phyloP scores from a whole-genome alignment of 2,113 vertebrate genomes.

The Cyprinodon brontotheroides region DNA sequence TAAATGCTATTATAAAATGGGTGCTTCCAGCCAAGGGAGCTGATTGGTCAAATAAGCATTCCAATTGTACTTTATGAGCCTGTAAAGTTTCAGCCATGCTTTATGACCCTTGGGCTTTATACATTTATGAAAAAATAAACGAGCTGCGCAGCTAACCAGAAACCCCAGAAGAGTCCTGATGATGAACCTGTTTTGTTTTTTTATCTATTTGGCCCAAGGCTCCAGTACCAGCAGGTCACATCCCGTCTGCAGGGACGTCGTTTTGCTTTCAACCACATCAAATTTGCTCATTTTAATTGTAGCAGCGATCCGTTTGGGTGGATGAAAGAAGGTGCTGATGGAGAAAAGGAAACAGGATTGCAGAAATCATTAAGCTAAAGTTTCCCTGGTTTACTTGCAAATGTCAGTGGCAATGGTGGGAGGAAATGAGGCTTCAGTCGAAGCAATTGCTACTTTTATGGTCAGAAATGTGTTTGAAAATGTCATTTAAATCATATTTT shows the following conservation, averaged over 20 bases:
- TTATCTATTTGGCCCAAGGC: slow-evolving; percentile 30
- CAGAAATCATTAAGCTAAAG: not conserved
- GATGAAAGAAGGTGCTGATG: slow-evolving; percentile 54
- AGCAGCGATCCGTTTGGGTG: slow-evolving; percentile 39
- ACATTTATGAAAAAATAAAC: slow-evolving; percentile 64
- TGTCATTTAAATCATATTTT: not conserved
- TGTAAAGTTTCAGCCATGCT: slow-evolving; percentile 72
- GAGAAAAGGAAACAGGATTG: slow-evolving; percentile 2
- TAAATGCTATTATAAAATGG: slow-evolving; percentile 77
- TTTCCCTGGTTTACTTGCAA: not conserved
- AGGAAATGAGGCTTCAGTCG: not conserved
- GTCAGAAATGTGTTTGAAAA: not conserved
- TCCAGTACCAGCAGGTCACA: not conserved
- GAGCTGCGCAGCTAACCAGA: slow-evolving; percentile 61
- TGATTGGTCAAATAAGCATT: slow-evolving; percentile 80
- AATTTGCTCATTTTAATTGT: slow-evolving; percentile 64
- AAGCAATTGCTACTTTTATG: not conserved
- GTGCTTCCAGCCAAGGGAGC: slow-evolving; percentile 71
- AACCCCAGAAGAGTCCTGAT: slow-evolving; percentile 28
- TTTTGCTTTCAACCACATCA: too few relatives aligned
- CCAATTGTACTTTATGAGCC: slow-evolving; percentile 76
- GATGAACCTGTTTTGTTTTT: slow-evolving; percentile 8
- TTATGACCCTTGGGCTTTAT: slow-evolving; percentile 73
- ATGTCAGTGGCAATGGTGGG: not conserved
- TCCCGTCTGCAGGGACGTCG: too few relatives aligned